Evolutionary conservation across 1,140 invertebrate genomes (phyloP).

Genomic region (Nilaparvata lugens): DNA sequence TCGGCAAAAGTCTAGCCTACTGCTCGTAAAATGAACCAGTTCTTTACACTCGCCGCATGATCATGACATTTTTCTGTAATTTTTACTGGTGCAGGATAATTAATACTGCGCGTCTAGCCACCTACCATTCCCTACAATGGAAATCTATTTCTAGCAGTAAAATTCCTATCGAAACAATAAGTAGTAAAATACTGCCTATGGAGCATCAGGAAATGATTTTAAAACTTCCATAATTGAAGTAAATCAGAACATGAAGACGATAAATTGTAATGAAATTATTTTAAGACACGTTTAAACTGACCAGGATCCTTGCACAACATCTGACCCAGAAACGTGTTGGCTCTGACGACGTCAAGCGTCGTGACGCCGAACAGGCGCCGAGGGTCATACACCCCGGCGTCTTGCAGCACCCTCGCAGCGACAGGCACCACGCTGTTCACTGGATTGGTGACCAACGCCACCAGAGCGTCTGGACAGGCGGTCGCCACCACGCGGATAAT

Average conservation of each 20-base stretch:
- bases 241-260: background rate
- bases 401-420: constrained; percentile 90
- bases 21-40: too few relatives aligned
- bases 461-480: constrained; percentile 82
- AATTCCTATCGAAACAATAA: too few relatives aligned
- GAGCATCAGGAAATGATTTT: background rate
- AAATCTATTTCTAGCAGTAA: too few relatives aligned
- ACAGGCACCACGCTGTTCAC: constrained; percentile 98
- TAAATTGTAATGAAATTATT: background rate
- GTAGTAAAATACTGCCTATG: too few relatives aligned
- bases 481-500: constrained; percentile 69
- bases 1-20: too few relatives aligned
- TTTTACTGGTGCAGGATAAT: too few relatives aligned
- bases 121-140: too few relatives aligned
- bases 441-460: constrained; percentile 97
- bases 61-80: too few relatives aligned
- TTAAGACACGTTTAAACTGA: background rate
- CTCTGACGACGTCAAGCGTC: constrained; percentile 92
- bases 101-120: too few relatives aligned
- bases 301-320: constrained; percentile 23
- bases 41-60: too few relatives aligned
- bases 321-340: constrained; percentile 88
- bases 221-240: background rate
- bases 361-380: constrained; percentile 92
- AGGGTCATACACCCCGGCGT: constrained; percentile 80